Conservation (phyloP, 2,113 vertebrate genomes). For the Parus major region DNA sequence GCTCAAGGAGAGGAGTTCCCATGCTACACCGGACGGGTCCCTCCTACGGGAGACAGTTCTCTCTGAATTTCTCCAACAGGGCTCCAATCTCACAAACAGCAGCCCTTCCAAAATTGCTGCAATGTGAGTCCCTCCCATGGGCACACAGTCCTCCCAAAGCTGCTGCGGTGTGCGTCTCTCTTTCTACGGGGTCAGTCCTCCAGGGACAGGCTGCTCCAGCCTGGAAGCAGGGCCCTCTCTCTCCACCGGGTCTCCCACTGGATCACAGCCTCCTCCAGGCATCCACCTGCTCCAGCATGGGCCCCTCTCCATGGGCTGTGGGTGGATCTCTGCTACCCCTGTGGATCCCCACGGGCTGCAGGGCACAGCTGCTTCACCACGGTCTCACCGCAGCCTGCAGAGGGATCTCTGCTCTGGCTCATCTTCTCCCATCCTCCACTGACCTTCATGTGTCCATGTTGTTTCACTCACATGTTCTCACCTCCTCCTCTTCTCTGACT, state of each 20-base stretch:
- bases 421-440: not conserved
- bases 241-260: rapidly evolving
- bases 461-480: not conserved
- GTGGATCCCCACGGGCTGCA: not conserved
- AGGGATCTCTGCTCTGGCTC: rapidly evolving
- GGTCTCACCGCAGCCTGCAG: rapidly evolving
- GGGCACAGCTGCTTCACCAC: not conserved
- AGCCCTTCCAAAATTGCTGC: not conserved
- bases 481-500: not conserved
- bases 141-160: too few relatives aligned
- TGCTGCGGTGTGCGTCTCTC: too few relatives aligned
- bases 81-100: not conserved
- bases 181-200: too few relatives aligned
- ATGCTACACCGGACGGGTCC: too few relatives aligned
- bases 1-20: not conserved
- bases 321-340: not conserved
- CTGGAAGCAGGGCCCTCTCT: too few relatives aligned
- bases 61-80: rapidly evolving
- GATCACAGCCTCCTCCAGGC: not conserved
- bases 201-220: not conserved
- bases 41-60: not conserved
- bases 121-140: too few relatives aligned
- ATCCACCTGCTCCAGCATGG: rapidly evolving
- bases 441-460: not conserved
- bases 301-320: not conserved